Conservation (phyloP, 2,797 vertebrate genomes). For the Enteromius thamalakanensis region DNA sequence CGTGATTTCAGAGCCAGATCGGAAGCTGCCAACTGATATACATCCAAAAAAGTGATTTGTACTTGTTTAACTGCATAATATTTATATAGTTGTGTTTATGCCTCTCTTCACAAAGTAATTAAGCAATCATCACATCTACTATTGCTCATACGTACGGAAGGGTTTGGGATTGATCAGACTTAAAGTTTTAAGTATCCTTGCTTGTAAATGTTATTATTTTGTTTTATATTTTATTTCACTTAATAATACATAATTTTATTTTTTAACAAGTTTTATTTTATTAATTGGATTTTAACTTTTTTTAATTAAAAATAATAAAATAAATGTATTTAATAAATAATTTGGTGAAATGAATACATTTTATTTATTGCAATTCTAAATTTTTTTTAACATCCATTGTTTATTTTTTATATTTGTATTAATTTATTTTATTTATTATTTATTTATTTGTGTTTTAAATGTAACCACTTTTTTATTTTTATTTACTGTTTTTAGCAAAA, state of each 20-base stretch:
- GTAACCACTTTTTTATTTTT: not conserved
- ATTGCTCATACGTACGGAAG: not conserved
- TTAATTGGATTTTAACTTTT: not conserved
- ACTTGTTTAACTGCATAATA: conserved; percentile 35
- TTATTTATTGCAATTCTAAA: not conserved
- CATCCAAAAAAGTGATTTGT: conserved; percentile 7
- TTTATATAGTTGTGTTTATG: conserved; percentile 22
- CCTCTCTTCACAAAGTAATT: conserved; percentile 5
- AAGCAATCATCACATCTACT: not conserved
- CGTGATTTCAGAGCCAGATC: not conserved
- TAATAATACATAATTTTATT: not conserved
- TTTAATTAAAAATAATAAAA: too few species aligned
- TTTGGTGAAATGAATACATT: not conserved
- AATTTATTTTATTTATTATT: not conserved
- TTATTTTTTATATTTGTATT: not conserved
- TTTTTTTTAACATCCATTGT: not conserved
- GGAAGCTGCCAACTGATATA: not conserved
- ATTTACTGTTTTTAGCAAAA: not conserved
- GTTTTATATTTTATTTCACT: not conserved
- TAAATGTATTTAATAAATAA: too few species aligned
- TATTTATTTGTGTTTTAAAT: not conserved
- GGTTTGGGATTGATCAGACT: not conserved
- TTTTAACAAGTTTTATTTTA: not conserved
- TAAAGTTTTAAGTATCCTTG: not conserved
- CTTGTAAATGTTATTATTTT: not conserved